These are phyloP conservation scores for Oeneis ivallda DNA, from an alignment of 2,888 invertebrate species.

Conservation along the genomic window DNA sequence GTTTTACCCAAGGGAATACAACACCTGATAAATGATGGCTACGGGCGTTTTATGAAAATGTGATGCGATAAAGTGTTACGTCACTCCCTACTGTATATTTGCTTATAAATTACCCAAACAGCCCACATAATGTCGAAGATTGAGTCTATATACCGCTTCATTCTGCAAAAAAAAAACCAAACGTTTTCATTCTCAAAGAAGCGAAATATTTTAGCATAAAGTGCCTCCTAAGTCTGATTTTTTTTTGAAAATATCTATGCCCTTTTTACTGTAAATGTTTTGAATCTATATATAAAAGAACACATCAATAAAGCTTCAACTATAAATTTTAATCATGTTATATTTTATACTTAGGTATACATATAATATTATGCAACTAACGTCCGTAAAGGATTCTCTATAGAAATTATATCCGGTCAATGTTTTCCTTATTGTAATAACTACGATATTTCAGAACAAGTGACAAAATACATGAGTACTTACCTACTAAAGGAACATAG, in stretches of 20 bases:
- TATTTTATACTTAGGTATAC: too few species aligned
- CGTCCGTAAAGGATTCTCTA: too few species aligned
- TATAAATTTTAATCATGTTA: too few species aligned
- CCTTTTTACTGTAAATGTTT: too few species aligned
- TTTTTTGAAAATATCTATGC: neutral
- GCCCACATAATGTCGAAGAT: slow-evolving; percentile 15
- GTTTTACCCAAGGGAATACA: slow-evolving; percentile 60
- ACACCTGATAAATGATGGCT: slow-evolving; percentile 72
- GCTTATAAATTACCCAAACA: slow-evolving; percentile 30
- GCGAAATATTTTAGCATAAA: neutral
- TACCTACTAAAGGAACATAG: too few species aligned
- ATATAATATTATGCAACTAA: too few species aligned
- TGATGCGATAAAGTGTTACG: slow-evolving; percentile 42
- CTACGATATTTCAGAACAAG: too few species aligned
- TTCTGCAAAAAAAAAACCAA: slow-evolving; percentile 1
- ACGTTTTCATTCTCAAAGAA: neutral
- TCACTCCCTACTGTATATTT: slow-evolving; percentile 35
- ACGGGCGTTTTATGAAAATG: slow-evolving; percentile 67
- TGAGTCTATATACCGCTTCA: slow-evolving; percentile 1
- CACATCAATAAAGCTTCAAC: too few species aligned
- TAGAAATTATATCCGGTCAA: too few species aligned
- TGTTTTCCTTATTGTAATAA: too few species aligned
- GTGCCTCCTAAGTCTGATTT: neutral
- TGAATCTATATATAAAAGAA: too few species aligned
- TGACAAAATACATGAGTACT: too few species aligned